Percentiles rank a stretch among this genome's conserved stretches.
These are phyloP conservation scores for Pentamera pediparva DNA, from an alignment of 53 echinoderm and acorn worm genomes.

Conservation along the genomic window DNA sequence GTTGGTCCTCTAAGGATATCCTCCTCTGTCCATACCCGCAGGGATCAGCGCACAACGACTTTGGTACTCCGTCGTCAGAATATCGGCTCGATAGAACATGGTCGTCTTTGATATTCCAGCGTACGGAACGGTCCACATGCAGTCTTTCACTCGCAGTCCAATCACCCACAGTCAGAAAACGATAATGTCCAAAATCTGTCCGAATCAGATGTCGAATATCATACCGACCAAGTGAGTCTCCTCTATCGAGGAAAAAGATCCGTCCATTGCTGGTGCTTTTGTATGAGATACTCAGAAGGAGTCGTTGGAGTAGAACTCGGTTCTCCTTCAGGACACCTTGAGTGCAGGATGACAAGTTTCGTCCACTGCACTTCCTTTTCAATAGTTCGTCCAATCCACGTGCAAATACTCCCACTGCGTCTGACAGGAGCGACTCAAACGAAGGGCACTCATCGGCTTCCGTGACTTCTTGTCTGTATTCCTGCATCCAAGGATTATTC, in stretches of 20 bases:
- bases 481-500: conserved; percentile 68
- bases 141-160: conserved; percentile 13
- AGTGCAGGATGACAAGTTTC: not conserved
- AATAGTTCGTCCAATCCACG: conserved; percentile 57
- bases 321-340: not conserved
- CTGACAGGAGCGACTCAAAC: conserved; percentile 75
- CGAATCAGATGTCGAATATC: conserved; percentile 60
- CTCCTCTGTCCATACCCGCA: conserved; percentile 54
- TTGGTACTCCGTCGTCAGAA: conserved; percentile 23
- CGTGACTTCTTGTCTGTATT: conserved; percentile 45
- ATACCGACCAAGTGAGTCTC: conserved; percentile 64
- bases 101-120: conserved; percentile 21
- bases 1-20: conserved; percentile 43
- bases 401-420: conserved; percentile 63
- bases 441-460: not conserved
- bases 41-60: conserved; percentile 70
- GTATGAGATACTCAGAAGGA: conserved; percentile 46
- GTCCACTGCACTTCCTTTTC: not conserved
- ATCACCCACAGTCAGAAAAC: conserved; percentile 27
- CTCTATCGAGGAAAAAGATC: conserved; percentile 52
- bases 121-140: not conserved
- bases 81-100: not conserved
- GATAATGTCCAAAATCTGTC: not conserved
- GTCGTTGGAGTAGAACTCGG: conserved; percentile 3
- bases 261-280: conserved; percentile 55